phyloP scores from a whole-genome alignment of 2,113 vertebrate genomes.

The Benthochromis sp. region DNA sequence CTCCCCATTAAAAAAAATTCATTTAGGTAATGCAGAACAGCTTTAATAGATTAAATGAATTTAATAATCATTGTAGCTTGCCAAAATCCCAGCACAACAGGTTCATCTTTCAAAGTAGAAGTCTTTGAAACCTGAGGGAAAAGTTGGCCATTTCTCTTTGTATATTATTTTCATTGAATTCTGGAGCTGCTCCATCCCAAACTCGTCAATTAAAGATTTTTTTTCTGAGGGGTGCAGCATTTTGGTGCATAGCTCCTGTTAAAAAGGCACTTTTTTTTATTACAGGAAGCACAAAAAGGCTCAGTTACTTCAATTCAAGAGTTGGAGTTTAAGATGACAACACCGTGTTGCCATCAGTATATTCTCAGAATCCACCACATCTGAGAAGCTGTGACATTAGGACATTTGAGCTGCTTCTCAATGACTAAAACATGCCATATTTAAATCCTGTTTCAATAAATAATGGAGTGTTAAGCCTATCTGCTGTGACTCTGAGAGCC shows the following conservation, averaged over 20 bases:
- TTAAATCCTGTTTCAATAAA: conserved; percentile 37
- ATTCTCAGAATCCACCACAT: neutral
- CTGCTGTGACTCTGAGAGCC: conserved; percentile 15
- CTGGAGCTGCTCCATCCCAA: conserved; percentile 8
- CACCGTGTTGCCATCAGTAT: neutral
- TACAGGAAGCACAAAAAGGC: neutral
- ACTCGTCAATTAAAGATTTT: conserved; percentile 51
- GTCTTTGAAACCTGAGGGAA: conserved; percentile 34
- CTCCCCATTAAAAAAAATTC: conserved; percentile 49
- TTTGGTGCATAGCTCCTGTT: neutral
- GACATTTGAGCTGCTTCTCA: neutral
- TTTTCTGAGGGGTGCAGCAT: neutral
- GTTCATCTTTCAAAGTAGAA: conserved; percentile 57
- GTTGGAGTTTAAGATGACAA: neutral
- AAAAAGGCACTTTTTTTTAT: neutral
- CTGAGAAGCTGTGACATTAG: neutral
- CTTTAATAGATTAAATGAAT: conserved; percentile 67
- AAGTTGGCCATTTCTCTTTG: conserved; percentile 14
- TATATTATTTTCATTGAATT: conserved; percentile 36
- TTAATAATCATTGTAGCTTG: conserved; percentile 57
- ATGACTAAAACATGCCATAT: conserved; percentile 22
- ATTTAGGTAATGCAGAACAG: conserved; percentile 66
- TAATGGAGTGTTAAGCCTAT: conserved; percentile 38
- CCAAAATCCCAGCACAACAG: conserved; percentile 46
- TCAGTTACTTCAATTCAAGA: neutral